A percentile compares a stretch with the other conserved stretches of the same genome.
Evolutionary conservation across 2,797 vertebrate genomes (phyloP).

Genomic region (Leptodactylus fallax): DNA sequence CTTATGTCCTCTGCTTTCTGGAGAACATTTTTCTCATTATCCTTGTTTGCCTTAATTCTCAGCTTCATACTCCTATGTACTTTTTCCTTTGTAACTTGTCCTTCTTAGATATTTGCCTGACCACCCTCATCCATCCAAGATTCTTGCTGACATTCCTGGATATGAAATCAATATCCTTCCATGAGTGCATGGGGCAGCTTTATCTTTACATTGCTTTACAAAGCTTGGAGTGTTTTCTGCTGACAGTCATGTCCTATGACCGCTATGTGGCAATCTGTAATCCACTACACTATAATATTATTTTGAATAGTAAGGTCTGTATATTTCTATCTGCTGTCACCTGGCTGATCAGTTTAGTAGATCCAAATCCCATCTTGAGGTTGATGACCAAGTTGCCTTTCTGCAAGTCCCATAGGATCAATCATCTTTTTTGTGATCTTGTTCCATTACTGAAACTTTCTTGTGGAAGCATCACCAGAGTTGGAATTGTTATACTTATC

Average conservation of each 20-base stretch:
- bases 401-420: conserved; percentile 22
- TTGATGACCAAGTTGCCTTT: conserved; percentile 22
- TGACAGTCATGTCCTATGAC: conserved; percentile 70
- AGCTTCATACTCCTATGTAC: too few species aligned
- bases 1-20: conserved; percentile 59
- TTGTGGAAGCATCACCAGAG: conserved; percentile 15
- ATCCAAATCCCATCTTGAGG: conserved; percentile 15
- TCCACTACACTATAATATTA: conserved; percentile 65
- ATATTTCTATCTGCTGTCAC: conserved; percentile 61
- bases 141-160: too few species aligned
- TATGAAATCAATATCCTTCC: too few species aligned
- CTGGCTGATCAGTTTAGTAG: conserved; percentile 57
- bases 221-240: conserved; percentile 44
- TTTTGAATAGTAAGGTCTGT: conserved; percentile 64
- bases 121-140: too few species aligned
- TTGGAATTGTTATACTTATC: conserved; percentile 32
- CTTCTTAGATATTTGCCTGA: too few species aligned
- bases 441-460: conserved; percentile 24
- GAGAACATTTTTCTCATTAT: conserved; percentile 61
- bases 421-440: conserved; percentile 48
- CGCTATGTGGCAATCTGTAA: conserved; percentile 67
- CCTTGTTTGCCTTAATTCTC: conserved; percentile 24
- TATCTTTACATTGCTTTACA: too few species aligned
- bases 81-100: too few species aligned
- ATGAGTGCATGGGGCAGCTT: too few species aligned